Base-by-base conservation (phyloP, 2,888 invertebrate species). In the Lasioglossum oenotherae region DNA sequence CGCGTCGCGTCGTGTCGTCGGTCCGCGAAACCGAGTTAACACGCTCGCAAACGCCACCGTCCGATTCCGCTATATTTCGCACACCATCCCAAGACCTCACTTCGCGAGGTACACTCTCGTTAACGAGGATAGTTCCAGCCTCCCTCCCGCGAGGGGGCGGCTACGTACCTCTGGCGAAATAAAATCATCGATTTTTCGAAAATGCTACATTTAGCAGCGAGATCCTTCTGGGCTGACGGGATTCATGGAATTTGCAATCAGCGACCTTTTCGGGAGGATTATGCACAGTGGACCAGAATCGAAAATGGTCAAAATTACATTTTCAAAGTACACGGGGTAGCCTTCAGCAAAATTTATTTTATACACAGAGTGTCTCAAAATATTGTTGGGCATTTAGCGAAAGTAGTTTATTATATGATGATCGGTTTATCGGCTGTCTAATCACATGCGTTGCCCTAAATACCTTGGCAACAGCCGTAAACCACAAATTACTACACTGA, bases 21-120 rank as follows among this genome's bases (percentile, higher is more conserved):
- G 76, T 44, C 67, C 67, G 35, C 49, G 64, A 74, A 82, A 64
- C 53, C 35, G 67, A 67, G 67, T 82, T 41, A 60, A 76, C 67
- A 73, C 81, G 71, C 67, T 35, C 35, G 64, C 27, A n/a, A n/a
- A 53, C 53, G 53, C n/a, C 6, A 6, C 27, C 60, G 27, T 60
- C 60, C 14, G 60, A 60, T 27, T 60, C 27, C 60, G 27, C 60
- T 27, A 14, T 27, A 53, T 53, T 53, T 53, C n/a, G 23, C n/a
- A 53, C 53, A 53, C 53, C 53, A 53, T 53, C 10, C 53, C 53
- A 53, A 53, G 53, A 53, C n/a, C 53, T 53, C 10, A 1, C 53
- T 53, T 3, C 53, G 53, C n/a, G 53, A 53, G n/a, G n/a, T n/a
- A 53, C 53, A n/a, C 23, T 53, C n/a, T 53, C 53, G 53, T 53